These are phyloP conservation scores for Harpagifer antarcticus DNA, from an alignment of 2,797 vertebrate genomes.

Conservation along the genomic window DNA sequence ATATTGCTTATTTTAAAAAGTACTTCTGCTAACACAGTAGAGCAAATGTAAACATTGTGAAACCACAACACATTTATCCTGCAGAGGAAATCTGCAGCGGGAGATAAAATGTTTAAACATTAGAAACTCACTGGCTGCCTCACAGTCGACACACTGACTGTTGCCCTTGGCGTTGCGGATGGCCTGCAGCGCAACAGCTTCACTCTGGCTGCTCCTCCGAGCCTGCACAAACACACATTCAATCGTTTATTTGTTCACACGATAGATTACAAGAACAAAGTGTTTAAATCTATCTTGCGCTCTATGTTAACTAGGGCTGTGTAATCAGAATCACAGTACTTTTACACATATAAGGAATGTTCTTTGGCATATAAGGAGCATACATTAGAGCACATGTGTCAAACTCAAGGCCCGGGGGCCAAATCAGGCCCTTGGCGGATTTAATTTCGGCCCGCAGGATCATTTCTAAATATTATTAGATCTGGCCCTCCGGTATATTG, in stretches of 20 bases:
- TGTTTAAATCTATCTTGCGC: not conserved
- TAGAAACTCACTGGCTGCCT: conserved; percentile 89
- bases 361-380: too few relatives aligned
- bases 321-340: too few relatives aligned
- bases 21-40: not conserved
- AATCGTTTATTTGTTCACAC: conserved; percentile 12
- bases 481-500: too few relatives aligned
- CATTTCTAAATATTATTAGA: too few relatives aligned
- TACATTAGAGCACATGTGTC: too few relatives aligned
- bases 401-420: too few relatives aligned
- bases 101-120: not conserved
- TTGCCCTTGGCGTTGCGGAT: conserved; percentile 96
- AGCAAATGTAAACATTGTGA: not conserved
- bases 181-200: conserved; percentile 95
- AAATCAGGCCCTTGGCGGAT: too few relatives aligned
- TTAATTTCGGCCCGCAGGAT: too few relatives aligned
- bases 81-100: not conserved
- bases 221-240: conserved; percentile 77
- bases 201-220: conserved; percentile 94
- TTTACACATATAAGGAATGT: too few relatives aligned
- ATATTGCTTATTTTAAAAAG: not conserved
- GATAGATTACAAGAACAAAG: not conserved
- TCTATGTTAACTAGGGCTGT: not conserved
- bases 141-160: conserved; percentile 94
- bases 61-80: not conserved